These are phyloP conservation scores for Ictalurus punctatus DNA, from an alignment of 2,113 vertebrate species.

Conservation along the genomic window DNA sequence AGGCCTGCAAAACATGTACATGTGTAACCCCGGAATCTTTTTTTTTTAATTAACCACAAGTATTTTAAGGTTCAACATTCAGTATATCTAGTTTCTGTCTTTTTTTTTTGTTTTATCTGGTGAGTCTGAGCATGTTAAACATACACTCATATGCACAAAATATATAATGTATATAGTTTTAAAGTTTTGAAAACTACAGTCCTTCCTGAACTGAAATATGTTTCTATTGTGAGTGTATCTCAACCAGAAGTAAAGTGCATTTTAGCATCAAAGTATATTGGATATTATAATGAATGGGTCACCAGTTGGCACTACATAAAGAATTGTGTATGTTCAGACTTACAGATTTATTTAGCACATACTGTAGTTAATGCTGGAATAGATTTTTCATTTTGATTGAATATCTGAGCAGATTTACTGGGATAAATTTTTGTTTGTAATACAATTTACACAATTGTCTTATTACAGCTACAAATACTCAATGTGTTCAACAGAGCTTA, in stretches of 20 bases:
- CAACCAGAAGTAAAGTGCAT: neutral
- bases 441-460: neutral
- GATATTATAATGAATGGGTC: neutral
- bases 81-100: neutral
- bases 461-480: neutral
- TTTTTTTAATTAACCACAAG: neutral
- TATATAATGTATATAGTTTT: neutral
- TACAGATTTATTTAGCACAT: neutral
- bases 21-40: neutral
- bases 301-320: neutral
- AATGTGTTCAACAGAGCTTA: neutral
- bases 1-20: conserved; percentile 72
- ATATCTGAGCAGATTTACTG: neutral
- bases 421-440: neutral
- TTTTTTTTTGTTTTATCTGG: neutral
- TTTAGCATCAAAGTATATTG: neutral
- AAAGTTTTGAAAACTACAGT: neutral
- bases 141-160: neutral
- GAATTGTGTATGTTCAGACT: neutral
- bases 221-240: neutral
- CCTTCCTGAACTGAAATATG: neutral
- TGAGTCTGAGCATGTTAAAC: neutral
- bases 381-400: neutral
- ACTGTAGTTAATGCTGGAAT: neutral
- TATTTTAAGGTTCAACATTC: neutral